Evolutionary conservation across 2,113 vertebrate species (phyloP), one percentile per base, ranked within the genome.

Genomic region (Strigops habroptila): DNA sequence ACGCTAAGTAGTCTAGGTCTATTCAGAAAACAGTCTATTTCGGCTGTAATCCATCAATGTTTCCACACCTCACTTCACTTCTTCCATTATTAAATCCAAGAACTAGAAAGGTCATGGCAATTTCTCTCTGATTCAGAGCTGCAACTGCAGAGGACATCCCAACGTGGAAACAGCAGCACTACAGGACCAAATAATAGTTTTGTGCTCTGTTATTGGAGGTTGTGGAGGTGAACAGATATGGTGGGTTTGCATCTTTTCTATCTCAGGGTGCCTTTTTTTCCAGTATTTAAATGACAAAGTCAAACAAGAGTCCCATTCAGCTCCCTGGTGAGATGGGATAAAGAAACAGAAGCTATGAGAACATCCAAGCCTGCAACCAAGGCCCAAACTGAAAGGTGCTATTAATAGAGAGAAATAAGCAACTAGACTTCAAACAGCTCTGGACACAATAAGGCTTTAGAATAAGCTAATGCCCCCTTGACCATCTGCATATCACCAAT

Each of bases 401-500:
- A 95, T 97, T 96, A 96, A 96, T 49, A 96, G 83, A 82, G 93
- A 92, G 91, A 95, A 96, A 96, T 79, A 96, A 96, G 86, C 86
- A 96, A 83, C n/a, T 30, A 88, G 74, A 96, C 96, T 94, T 97
- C 96, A 96, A 97, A 96, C 85, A 95, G 76, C 64, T 70, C 90
- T 60, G 85, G 92, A 82, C 76, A 97, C 96, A 97, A 95, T 96
- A 94, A 95, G 60, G 90, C 93, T 90, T 97, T 43, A 90, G 94
- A 96, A 86, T 44, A 90, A 93, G 86, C 75, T 78, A 94, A 74
- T 80, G 82, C 14, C 71, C 90, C 53, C 82, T 96, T 97, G 96
- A 97, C 95, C 96, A 96, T 96, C 93, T 96, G 96, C 91, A 88
- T 91, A 64, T 96, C 93, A 90, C 96, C 93, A 90, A 96, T 97